Base-by-base conservation (phyloP, 2,888 invertebrate species). In the Linnaemya tessellans region DNA sequence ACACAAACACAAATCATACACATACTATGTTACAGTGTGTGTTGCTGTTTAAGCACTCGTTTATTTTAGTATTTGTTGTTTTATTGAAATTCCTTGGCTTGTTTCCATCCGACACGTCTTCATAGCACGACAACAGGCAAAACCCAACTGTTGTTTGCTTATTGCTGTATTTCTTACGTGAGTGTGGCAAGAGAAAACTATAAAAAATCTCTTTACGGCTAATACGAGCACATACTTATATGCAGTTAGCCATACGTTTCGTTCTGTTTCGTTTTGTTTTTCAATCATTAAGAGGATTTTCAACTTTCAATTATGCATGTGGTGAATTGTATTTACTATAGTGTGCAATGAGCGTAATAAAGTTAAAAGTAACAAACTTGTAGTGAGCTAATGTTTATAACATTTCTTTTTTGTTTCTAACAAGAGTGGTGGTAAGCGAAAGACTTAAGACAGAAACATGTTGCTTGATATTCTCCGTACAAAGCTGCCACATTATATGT, bases 41-140 rank as follows among this genome's bases (percentile, higher is more conserved):
- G 41, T 74, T 73, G 15, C 51, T 64, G 51, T 46, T 51, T 60
- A n/a, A 51, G 35, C 70, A 74, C 74, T 58, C 74, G 64, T 68
- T 84, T 64, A 65, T 58, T 84, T 68, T 56, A 77, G 25, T 35
- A 46, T 43, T 25, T 64, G 67, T 73, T 73, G 25, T 49, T 49
- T 30, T 22, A 18, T 4, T 51, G 1, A 13, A 51, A 54, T 73
- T 41, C 64, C 38, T 41, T 68, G 18, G 30, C 35, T 41, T 43
- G 13, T 46, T 60, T 74, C 13, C 10, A 60, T 75, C 79, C 79
- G 79, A 65, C 84, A 87, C 89, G 88, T 88, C 88, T 86, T 88
- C 90, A 88, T 87, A 87, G 87, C 89, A 85, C 89, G 90, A 87
- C 89, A 88, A 89, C 90, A 90, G 91, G 88, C 89, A 90, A 90